These are phyloP conservation scores for Neolamprologus devosi DNA, from an alignment of 2,113 vertebrate species.

Conservation along the genomic window DNA sequence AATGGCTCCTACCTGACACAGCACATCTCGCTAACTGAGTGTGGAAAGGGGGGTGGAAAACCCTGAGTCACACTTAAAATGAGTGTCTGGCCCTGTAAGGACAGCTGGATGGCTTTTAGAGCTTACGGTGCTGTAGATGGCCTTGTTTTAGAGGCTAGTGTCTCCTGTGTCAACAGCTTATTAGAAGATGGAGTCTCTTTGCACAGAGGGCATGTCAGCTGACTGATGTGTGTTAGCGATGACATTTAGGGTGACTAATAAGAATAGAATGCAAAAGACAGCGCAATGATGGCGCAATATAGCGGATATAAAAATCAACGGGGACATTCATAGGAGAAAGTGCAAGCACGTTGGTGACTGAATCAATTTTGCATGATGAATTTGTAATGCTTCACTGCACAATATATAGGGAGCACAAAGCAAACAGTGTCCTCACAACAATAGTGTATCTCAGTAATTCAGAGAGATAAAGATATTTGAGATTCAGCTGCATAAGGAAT, in stretches of 20 bases:
- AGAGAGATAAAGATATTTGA: background rate
- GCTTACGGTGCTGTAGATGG: background rate
- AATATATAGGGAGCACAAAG: slow-evolving; percentile 8
- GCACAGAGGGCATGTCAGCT: background rate
- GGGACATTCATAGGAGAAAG: background rate
- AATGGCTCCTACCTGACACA: background rate
- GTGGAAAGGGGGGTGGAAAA: background rate
- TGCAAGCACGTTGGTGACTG: background rate
- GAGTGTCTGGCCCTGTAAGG: background rate
- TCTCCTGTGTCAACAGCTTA: slow-evolving; percentile 19
- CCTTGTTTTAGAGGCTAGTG: slow-evolving; percentile 26
- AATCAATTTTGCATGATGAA: slow-evolving; percentile 44
- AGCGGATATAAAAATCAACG: background rate
- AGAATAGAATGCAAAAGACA: background rate
- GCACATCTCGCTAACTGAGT: background rate
- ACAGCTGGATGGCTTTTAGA: background rate
- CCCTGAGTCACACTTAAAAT: slow-evolving; percentile 27
- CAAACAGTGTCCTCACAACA: background rate
- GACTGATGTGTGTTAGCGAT: background rate
- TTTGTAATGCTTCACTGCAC: slow-evolving; percentile 31
- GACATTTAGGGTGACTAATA: background rate
- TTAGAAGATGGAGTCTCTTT: slow-evolving; percentile 25
- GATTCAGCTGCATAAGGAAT: background rate
- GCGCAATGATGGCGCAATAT: background rate
- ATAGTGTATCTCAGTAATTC: background rate